Evolutionary conservation across 1,140 invertebrate species (phyloP).

Genomic region (Schlechtendalia chinensis): DNA sequence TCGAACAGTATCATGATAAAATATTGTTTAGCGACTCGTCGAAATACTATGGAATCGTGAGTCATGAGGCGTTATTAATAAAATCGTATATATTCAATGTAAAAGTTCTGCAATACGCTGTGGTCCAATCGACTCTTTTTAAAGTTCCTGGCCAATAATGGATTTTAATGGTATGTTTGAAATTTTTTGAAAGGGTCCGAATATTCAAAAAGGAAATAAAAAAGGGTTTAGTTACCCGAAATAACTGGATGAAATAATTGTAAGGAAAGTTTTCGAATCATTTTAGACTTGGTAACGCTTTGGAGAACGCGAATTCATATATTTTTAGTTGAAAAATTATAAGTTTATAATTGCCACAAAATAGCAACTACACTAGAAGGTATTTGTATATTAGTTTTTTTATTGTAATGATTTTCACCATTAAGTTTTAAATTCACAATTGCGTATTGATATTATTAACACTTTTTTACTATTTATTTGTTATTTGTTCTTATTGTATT

Average conservation of each 20-base stretch:
- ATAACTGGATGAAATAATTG: slow-evolving; percentile 19
- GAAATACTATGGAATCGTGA: neutral
- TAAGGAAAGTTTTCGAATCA: slow-evolving; percentile 10
- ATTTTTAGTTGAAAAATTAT: neutral
- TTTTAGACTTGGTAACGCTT: neutral
- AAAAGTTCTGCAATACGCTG: neutral
- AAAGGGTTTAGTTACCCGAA: neutral
- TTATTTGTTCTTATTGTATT: too few species aligned
- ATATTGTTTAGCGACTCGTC: slow-evolving; percentile 5
- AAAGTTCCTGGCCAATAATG: neutral
- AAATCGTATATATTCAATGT: neutral
- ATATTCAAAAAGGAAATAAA: slow-evolving; percentile 5
- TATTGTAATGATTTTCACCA: too few species aligned
- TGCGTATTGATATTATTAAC: too few species aligned
- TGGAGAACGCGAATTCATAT: too few species aligned
- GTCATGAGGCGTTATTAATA: slow-evolving; percentile 1
- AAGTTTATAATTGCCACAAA: too few species aligned
- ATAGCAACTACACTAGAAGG: too few species aligned
- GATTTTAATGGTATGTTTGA: neutral
- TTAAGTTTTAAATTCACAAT: too few species aligned
- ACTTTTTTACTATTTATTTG: too few species aligned
- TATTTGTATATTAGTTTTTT: too few species aligned
- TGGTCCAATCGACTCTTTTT: neutral
- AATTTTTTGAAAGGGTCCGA: neutral
- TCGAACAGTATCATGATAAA: neutral